Conservation (phyloP, 1,140 invertebrate species). For the Drosophila guanche region DNA sequence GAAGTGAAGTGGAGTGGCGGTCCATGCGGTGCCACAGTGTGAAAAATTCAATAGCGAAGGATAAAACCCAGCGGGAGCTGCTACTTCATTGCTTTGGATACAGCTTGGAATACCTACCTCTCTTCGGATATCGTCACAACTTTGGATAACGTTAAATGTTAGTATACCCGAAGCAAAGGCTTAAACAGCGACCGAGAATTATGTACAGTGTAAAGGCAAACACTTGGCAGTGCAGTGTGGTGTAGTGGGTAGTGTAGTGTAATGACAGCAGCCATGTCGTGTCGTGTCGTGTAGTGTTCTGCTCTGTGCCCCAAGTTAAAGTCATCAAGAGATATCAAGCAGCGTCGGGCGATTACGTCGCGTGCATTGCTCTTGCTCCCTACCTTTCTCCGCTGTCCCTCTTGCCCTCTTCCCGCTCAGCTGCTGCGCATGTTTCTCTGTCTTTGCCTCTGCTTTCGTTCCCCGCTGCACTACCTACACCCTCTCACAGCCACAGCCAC, state of each 20-base stretch:
- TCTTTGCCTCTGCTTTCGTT: conserved; percentile 14
- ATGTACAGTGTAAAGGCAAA: conserved; percentile 10
- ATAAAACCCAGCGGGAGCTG: conserved; percentile 37
- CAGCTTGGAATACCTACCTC: conserved; percentile 1
- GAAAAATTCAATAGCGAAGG: conserved; percentile 50
- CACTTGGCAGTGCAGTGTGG: no score
- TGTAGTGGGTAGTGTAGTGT: no score
- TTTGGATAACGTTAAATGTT: conserved; percentile 63
- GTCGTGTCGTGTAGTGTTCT: not conserved
- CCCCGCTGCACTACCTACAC: conserved; percentile 29
- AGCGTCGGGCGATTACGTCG: conserved; percentile 49
- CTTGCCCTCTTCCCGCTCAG: conserved; percentile 42
- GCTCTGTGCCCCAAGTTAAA: conserved; percentile 61
- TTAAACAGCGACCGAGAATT: conserved; percentile 30
- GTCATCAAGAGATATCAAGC: conserved; percentile 62
- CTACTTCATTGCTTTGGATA: conserved; percentile 21
- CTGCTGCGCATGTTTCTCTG: conserved; percentile 70
- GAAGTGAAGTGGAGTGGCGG: conserved; percentile 25
- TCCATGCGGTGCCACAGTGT: conserved; percentile 11
- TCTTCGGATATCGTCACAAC: conserved; percentile 26
- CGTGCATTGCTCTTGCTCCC: conserved; percentile 58
- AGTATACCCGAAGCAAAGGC: conserved; percentile 65
- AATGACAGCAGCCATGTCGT: conserved; percentile 8
- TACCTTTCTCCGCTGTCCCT: not conserved
- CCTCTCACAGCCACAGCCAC: conserved; percentile 27